These are phyloP conservation scores for Tetranychus truncatus DNA, from an alignment of 2,888 invertebrate species.

Conservation along the genomic window DNA sequence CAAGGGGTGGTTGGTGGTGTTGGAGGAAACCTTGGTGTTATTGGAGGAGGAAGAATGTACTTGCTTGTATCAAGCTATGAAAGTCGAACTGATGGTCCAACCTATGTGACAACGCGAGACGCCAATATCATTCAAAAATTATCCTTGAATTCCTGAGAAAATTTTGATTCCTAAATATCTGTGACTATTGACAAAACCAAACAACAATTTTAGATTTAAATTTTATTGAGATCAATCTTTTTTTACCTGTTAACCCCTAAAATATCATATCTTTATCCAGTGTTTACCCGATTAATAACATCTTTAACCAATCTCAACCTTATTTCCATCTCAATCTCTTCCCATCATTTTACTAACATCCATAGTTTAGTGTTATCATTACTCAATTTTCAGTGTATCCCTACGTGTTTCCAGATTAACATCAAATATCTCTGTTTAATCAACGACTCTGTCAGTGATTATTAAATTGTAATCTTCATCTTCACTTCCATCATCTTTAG, in stretches of 20 bases:
- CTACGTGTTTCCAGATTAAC: neutral
- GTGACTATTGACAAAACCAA: no score
- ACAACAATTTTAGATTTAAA: neutral
- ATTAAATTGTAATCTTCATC: neutral
- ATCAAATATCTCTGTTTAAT: neutral
- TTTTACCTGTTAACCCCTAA: neutral
- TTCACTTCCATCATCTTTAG: neutral
- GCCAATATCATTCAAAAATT: conserved; percentile 8
- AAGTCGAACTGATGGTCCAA: conserved; percentile 10
- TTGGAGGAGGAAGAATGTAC: neutral
- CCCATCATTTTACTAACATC: neutral
- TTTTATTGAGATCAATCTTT: neutral
- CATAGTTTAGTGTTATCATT: neutral
- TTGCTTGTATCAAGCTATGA: conserved; percentile 10
- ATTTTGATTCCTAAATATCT: neutral
- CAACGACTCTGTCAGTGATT: neutral
- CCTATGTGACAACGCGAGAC: conserved; percentile 5
- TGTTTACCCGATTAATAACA: neutral
- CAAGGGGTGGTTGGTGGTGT: no score
- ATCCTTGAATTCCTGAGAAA: neutral
- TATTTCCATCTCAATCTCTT: neutral
- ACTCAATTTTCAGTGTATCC: neutral
- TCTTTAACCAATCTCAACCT: neutral
- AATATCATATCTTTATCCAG: neutral
- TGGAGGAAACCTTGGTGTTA: no score